Evolutionary conservation across 2,888 invertebrate genomes (phyloP).

Genomic region (Melitaea athalia): DNA sequence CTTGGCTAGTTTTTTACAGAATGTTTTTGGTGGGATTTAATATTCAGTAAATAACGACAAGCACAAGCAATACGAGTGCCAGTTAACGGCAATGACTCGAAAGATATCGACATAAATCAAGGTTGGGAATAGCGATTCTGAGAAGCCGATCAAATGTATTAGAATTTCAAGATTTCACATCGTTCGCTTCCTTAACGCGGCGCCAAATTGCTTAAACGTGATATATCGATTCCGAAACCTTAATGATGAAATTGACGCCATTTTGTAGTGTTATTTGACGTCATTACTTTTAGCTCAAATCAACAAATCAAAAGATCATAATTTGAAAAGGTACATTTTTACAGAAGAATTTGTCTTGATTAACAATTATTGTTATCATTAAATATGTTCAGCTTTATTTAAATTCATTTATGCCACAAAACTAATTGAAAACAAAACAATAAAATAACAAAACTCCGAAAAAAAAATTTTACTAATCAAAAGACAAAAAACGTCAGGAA

Average conservation of each 20-base stretch:
- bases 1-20: no score
- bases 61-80: not conserved
- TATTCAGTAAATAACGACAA: not conserved
- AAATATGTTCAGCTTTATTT: no score
- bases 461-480: not conserved
- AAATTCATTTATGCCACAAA: no score
- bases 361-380: no score
- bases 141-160: conserved; percentile 16
- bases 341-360: no score
- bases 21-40: no score
- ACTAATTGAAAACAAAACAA: no score
- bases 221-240: conserved; percentile 4
- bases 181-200: conserved; percentile 30
- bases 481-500: not conserved
- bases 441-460: no score
- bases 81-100: conserved; percentile 11
- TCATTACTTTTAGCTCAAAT: no score
- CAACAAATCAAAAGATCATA: no score
- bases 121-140: conserved; percentile 8
- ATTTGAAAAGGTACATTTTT: no score
- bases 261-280: no score
- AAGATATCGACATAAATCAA: conserved; percentile 14
- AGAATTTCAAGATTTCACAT: conserved; percentile 3
- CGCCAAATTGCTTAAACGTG: conserved; percentile 48
- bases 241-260: not conserved